These are phyloP conservation scores for Astyanax mexicanus DNA, from an alignment of 2,797 vertebrate species.

Conservation along the genomic window DNA sequence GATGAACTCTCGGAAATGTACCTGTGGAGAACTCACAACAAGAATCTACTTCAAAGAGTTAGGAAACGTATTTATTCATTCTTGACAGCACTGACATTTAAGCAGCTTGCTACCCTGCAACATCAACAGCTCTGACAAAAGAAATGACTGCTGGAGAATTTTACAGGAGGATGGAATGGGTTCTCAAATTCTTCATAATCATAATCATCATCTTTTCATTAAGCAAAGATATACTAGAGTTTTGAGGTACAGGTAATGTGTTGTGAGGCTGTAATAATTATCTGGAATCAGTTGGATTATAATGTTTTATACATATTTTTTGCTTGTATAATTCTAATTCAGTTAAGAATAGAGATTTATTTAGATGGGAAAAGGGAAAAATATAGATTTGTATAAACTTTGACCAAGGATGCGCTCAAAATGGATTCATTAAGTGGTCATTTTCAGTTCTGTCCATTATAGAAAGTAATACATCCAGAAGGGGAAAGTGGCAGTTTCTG, in stretches of 20 bases:
- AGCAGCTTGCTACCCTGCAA: background rate
- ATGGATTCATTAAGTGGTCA: background rate
- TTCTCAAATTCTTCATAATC: background rate
- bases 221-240: background rate
- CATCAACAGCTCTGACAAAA: background rate
- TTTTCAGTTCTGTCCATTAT: background rate
- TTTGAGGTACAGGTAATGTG: background rate
- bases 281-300: background rate
- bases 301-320: background rate
- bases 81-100: slow-evolving; percentile 21
- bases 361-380: slow-evolving; percentile 16
- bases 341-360: background rate
- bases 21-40: slow-evolving; percentile 9
- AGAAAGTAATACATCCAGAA: background rate
- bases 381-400: no score
- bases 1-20: background rate
- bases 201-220: background rate
- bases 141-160: background rate
- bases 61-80: slow-evolving; percentile 35
- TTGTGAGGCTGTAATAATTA: background rate
- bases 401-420: background rate
- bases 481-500: no score
- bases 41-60: slow-evolving; percentile 16
- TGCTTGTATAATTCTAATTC: background rate
- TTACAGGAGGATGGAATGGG: background rate